A percentile compares a stretch with the other conserved stretches of the same genome.
Evolutionary conservation across 2,797 vertebrate species (phyloP).

Genomic region (Coilia nasus): DNA sequence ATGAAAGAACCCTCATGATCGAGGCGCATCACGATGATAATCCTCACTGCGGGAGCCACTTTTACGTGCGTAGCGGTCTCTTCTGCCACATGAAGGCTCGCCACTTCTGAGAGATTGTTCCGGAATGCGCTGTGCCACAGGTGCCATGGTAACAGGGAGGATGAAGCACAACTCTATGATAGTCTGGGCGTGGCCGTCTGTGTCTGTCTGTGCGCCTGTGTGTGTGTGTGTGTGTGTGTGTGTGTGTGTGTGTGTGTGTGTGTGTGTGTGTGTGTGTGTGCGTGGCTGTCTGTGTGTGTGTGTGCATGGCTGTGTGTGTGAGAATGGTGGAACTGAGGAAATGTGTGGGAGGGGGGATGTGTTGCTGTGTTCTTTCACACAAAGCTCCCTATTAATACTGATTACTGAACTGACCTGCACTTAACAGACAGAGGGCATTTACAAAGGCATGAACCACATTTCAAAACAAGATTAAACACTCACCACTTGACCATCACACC

Average conservation of each 20-base stretch:
- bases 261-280: background rate
- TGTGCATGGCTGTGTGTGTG: background rate
- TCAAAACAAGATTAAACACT: background rate
- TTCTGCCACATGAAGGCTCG: conserved; percentile 23
- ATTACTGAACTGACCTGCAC: background rate
- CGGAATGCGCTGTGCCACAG: conserved; percentile 48
- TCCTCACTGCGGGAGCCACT: conserved; percentile 1
- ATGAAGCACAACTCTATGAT: background rate
- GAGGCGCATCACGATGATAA: background rate
- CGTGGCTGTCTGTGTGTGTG: too few species aligned
- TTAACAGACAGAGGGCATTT: background rate
- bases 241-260: background rate
- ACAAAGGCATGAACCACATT: background rate
- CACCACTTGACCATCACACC: background rate
- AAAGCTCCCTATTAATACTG: background rate
- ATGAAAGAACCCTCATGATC: background rate
- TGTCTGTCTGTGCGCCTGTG: background rate
- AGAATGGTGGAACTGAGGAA: background rate
- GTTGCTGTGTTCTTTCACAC: background rate
- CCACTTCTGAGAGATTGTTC: conserved; percentile 2
- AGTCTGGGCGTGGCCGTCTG: background rate
- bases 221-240: background rate
- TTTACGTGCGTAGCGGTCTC: conserved; percentile 14
- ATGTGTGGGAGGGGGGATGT: background rate
- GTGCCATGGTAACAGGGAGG: conserved; percentile 61